Evolutionary conservation across 2,888 invertebrate genomes (phyloP).

Genomic region (Salpingus planirostris): DNA sequence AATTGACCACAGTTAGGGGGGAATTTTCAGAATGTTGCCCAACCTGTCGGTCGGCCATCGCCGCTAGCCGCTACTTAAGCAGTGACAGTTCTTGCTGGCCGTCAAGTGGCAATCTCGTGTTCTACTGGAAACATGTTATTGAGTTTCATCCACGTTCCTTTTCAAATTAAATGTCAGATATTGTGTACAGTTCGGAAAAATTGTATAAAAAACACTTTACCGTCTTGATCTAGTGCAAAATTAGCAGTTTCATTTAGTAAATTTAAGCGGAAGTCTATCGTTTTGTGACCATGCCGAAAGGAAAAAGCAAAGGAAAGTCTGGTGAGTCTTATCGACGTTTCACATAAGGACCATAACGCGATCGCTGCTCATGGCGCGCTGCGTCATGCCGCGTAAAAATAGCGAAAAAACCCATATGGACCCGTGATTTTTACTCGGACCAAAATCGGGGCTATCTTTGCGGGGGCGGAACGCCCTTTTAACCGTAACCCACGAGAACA

Average conservation of each 20-base stretch:
- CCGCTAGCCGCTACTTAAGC: no score
- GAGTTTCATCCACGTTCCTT: constrained; percentile 61
- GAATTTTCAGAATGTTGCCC: no score
- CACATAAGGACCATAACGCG: no score
- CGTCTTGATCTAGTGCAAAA: constrained; percentile 67
- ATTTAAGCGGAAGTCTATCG: constrained; percentile 38
- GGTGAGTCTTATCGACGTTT: no score
- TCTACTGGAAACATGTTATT: constrained; percentile 58
- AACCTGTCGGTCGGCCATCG: no score
- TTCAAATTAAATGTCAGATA: constrained; percentile 63
- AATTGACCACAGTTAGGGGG: no score
- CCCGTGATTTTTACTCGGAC: constrained; percentile 2
- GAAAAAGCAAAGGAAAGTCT: constrained; percentile 66
- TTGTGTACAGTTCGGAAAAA: constrained; percentile 61
- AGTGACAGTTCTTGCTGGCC: no score
- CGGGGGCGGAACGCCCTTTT: background rate
- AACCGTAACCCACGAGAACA: background rate
- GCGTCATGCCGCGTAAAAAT: constrained; percentile 5
- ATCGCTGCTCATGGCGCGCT: constrained; percentile 1
- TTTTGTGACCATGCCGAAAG: constrained; percentile 60
- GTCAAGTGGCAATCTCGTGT: constrained; percentile 33
- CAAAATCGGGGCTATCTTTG: background rate
- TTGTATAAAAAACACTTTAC: constrained; percentile 65
- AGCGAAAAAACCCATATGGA: constrained; percentile 4
- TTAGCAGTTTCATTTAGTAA: constrained; percentile 49